A percentile compares a stretch with the other conserved stretches of the same genome.
phyloP scores from a whole-genome alignment of 2,888 invertebrate genomes.

The Steinernema scapterisci region DNA sequence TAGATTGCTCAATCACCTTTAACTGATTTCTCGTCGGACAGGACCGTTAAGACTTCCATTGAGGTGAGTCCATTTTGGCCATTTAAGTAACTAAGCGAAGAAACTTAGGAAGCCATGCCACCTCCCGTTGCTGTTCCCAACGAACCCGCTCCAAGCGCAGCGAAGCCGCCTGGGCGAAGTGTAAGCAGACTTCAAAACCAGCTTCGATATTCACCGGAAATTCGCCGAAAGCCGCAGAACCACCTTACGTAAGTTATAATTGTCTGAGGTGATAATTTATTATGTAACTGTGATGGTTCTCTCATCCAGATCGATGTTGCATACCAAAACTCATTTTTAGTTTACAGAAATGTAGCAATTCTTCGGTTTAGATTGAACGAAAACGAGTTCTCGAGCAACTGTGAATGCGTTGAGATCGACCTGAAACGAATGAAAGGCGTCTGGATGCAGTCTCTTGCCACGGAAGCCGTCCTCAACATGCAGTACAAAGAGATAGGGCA shows the following conservation, averaged over 20 bases:
- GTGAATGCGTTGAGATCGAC: slow-evolving; percentile 12
- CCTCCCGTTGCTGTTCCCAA: neutral
- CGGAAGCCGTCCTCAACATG: neutral
- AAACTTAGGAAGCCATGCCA: neutral
- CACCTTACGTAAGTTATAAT: neutral
- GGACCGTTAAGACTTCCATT: neutral
- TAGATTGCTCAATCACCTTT: neutral
- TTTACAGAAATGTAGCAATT: no score
- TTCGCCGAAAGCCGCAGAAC: slow-evolving; percentile 17
- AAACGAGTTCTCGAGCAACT: slow-evolving; percentile 22
- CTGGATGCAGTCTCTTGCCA: slow-evolving; percentile 16
- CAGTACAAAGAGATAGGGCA: neutral
- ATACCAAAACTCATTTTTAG: no score
- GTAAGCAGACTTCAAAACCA: slow-evolving; percentile 6
- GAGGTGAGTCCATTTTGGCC: neutral
- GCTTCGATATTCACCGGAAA: slow-evolving; percentile 13
- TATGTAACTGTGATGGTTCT: no score
- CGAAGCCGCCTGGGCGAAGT: neutral
- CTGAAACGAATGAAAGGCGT: slow-evolving; percentile 24
- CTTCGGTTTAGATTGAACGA: slow-evolving; percentile 26
- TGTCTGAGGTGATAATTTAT: no score
- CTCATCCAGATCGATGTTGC: no score
- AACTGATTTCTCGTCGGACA: neutral
- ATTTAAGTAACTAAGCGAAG: neutral
- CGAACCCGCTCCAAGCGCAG: neutral